phyloP scores from a whole-genome alignment of 2,888 invertebrate species.

The Baronia brevicornis region DNA sequence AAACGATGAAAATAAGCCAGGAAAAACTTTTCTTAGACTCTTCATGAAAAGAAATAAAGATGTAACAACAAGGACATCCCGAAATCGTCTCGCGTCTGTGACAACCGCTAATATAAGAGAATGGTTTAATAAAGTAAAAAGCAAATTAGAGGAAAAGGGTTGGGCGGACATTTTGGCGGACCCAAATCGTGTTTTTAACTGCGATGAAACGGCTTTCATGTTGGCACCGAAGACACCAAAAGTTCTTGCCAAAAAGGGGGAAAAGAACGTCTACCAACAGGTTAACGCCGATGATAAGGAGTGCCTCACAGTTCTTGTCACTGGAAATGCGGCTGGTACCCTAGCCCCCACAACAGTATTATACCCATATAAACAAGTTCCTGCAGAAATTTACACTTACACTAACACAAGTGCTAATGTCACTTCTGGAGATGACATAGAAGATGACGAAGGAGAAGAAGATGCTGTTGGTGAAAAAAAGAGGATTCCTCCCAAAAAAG shows the following conservation, averaged over 20 bases:
- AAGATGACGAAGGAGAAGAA: conserved; percentile 7
- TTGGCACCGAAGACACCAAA: conserved; percentile 20
- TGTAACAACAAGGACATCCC: not conserved
- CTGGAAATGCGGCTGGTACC: conserved; percentile 20
- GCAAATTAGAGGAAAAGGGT: conserved; percentile 3
- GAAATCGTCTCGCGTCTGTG: not conserved
- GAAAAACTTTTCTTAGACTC: conserved; percentile 1
- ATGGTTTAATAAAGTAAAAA: too few relatives aligned
- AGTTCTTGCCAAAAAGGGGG: conserved; percentile 22
- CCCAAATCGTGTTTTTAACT: conserved; percentile 19
- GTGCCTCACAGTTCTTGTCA: conserved; percentile 20
- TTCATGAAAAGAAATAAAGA: conserved; percentile 2
- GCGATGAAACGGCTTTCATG: conserved; percentile 18
- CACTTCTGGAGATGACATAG: conserved; percentile 8
- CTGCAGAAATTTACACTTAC: conserved; percentile 15
- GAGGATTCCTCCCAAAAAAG: conserved; percentile 7
- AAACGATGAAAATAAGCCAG: conserved; percentile 1
- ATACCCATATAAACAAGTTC: conserved; percentile 16
- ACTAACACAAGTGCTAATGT: conserved; percentile 11
- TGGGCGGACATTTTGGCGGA: conserved; percentile 13
- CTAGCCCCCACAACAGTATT: conserved; percentile 18
- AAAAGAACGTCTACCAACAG: conserved; percentile 22
- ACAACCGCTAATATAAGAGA: not conserved
- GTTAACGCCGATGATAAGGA: conserved; percentile 23
- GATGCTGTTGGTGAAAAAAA: conserved; percentile 3